phyloP scores from a whole-genome alignment of 2,888 invertebrate species.

The Nephrotoma guestfalica region DNA sequence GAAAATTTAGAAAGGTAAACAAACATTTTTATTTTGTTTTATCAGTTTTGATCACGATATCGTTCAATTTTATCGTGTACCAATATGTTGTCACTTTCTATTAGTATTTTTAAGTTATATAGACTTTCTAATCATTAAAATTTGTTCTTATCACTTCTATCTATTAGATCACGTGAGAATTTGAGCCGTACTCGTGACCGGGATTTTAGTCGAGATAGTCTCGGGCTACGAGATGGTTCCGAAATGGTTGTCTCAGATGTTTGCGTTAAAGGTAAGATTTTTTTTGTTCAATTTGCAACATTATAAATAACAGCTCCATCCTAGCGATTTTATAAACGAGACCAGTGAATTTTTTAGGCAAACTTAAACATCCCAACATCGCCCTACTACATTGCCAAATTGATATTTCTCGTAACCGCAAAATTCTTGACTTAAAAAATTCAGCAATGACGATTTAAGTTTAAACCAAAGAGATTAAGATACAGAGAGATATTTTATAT shows the following conservation, averaged over 20 bases:
- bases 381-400: no score
- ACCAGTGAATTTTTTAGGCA: no score
- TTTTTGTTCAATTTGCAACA: not conserved
- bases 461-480: no score
- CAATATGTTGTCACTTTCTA: not conserved
- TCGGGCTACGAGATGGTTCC: slow-evolving; percentile 52
- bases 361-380: no score
- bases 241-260: slow-evolving; percentile 62
- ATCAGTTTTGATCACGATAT: not conserved
- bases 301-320: not conserved
- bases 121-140: not conserved
- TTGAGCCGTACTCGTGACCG: slow-evolving; percentile 25
- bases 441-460: no score
- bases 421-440: no score
- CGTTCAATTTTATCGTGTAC: not conserved
- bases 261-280: slow-evolving; percentile 27
- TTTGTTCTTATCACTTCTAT: slow-evolving; percentile 1
- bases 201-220: slow-evolving; percentile 21
- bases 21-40: not conserved
- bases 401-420: no score
- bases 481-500: no score
- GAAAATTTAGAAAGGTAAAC: slow-evolving; percentile 30
- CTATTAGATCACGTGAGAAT: slow-evolving; percentile 26
- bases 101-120: not conserved
- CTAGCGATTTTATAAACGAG: no score